These are phyloP conservation scores for Gallinago jamesoni DNA, from an alignment of 2,113 vertebrate species.

Conservation along the genomic window DNA sequence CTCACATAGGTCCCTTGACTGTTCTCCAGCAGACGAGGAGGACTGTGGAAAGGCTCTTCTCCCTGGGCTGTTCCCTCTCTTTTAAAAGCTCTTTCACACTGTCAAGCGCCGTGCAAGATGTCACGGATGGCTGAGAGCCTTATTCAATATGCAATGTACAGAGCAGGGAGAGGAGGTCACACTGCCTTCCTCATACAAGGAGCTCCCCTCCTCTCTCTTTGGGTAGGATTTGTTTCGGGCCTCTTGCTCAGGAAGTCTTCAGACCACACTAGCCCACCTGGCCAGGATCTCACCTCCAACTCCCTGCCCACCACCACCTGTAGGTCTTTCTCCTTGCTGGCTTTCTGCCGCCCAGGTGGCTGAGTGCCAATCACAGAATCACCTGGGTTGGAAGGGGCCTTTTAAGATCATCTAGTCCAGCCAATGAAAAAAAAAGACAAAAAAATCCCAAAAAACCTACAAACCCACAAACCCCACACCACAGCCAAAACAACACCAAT, in stretches of 20 bases:
- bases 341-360: neutral
- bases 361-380: neutral
- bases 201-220: neutral
- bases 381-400: no score
- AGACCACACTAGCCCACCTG: neutral
- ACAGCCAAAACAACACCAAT: no score
- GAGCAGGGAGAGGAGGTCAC: neutral
- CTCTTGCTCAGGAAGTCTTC: fast-evolving
- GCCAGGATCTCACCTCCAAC: neutral
- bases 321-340: neutral
- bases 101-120: neutral
- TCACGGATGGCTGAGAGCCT: neutral
- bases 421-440: no score
- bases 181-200: neutral
- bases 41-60: neutral
- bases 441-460: no score
- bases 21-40: neutral
- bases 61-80: neutral
- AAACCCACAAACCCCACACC: no score
- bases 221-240: neutral
- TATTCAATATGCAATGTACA: neutral
- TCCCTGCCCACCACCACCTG: neutral
- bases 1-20: fast-evolving
- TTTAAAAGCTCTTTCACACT: neutral
- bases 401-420: no score